phyloP scores from a whole-genome alignment of 2,113 vertebrate species.

The Dicentrarchus labrax region DNA sequence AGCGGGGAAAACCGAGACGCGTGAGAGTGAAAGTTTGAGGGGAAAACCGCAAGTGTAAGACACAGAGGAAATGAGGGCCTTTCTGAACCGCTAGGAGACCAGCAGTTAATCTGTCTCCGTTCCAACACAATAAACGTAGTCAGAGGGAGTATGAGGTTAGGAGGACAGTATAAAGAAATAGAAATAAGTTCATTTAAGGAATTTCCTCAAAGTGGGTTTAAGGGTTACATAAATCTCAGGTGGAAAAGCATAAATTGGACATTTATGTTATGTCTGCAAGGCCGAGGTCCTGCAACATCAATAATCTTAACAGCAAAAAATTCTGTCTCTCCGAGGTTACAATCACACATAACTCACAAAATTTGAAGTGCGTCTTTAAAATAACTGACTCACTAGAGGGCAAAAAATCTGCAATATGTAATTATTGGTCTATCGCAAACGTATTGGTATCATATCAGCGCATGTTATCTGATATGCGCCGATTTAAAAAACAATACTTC shows the following conservation, averaged over 20 bases:
- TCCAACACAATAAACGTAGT: slow-evolving; percentile 63
- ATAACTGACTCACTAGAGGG: slow-evolving; percentile 19
- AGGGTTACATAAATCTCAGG: slow-evolving; percentile 67
- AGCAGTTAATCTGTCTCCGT: slow-evolving; percentile 71
- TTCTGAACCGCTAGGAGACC: slow-evolving; percentile 66
- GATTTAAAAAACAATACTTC: no score
- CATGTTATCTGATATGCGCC: no score
- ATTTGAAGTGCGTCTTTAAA: slow-evolving; percentile 20
- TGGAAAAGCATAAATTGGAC: slow-evolving; percentile 55
- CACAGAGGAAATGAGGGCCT: slow-evolving; percentile 73
- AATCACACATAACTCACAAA: slow-evolving; percentile 54
- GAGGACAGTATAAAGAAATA: slow-evolving; percentile 48
- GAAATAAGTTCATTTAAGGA: slow-evolving; percentile 58
- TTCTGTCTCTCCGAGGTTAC: slow-evolving; percentile 32
- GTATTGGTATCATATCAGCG: no score
- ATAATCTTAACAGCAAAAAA: slow-evolving; percentile 52
- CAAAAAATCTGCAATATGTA: background rate
- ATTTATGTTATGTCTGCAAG: slow-evolving; percentile 58
- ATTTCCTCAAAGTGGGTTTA: slow-evolving; percentile 65
- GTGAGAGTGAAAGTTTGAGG: slow-evolving; percentile 78
- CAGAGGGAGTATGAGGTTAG: slow-evolving; percentile 50
- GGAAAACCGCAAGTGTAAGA: slow-evolving; percentile 69
- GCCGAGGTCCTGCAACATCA: slow-evolving; percentile 33
- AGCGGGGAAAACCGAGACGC: slow-evolving; percentile 78
- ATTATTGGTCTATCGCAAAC: no score